Evolutionary conservation across 2,113 vertebrate species (phyloP), one percentile per base, ranked within the genome.

Genomic region (Plecturocebus donacophilus): DNA sequence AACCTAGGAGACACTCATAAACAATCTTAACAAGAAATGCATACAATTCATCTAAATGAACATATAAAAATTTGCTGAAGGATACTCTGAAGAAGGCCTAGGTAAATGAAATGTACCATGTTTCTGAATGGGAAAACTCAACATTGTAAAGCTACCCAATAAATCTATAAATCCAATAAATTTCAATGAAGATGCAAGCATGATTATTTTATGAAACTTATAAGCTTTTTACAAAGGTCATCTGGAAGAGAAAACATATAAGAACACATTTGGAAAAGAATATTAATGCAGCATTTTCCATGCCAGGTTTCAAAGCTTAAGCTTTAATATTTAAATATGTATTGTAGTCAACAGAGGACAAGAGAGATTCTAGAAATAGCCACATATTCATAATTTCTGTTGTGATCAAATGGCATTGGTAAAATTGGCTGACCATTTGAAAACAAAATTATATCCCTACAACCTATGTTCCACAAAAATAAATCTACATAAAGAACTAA

Each of bases 401-500:
- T 58, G 42, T 64, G 45, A 79, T 61, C 49, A 85, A 71, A 95
- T 76, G 42, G 71, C 47, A 85, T 40, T 91, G 45, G n/a, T 76
- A 87, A 58, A 82, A 87, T 9, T 93, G 61, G 75, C 38, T 77
- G 87, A 66, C 52, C 25, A 95, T 85, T 95, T 91, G 83, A 56
- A 93, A 93, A 91, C 54, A 96, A 95, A 96, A 95, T 95, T 88
- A 91, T 32, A 93, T 81, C 8, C 20, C 71, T 40, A 58, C 47
- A 83, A 54, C n/a, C 32, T 90, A 35, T 95, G 81, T 61, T 84
- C 54, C 58, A 84, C 64, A 91, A 90, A 94, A 94, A 82, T 56
- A 91, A 76, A 94, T 82, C 20, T 42, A n/a, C 52, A 49, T 35
- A 90, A 83, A 81, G 17, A 82, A 13, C 87, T 89, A 47, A 54